A percentile compares a stretch with the other conserved stretches of the same genome.
These are phyloP conservation scores for Mechanitis messenoides DNA, from an alignment of 2,888 invertebrate genomes.

Conservation along the genomic window DNA sequence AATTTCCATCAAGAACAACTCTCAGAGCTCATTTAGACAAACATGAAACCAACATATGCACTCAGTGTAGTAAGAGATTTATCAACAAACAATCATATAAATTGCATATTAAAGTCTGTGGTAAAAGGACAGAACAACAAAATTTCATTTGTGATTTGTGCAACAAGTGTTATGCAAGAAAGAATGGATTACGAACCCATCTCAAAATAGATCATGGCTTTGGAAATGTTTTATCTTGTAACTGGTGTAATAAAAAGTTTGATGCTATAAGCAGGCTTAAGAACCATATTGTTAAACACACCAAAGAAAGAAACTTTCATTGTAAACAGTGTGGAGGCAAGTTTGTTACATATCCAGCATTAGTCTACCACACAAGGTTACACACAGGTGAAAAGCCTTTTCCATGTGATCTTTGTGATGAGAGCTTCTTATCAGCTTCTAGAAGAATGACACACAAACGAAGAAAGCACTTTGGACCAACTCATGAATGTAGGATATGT, in stretches of 20 bases:
- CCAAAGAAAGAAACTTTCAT: slow-evolving; percentile 54
- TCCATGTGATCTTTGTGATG: slow-evolving; percentile 57
- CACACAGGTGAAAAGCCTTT: slow-evolving; percentile 65
- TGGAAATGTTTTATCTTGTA: slow-evolving; percentile 49
- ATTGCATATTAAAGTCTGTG: slow-evolving; percentile 51
- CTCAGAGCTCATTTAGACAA: slow-evolving; percentile 50
- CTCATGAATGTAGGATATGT: slow-evolving; percentile 52
- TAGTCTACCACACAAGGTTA: slow-evolving; percentile 55
- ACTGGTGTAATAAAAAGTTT: slow-evolving; percentile 61
- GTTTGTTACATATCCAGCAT: slow-evolving; percentile 58
- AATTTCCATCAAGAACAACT: slow-evolving; percentile 51
- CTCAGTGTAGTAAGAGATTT: slow-evolving; percentile 48
- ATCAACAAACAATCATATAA: slow-evolving; percentile 47
- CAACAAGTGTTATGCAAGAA: slow-evolving; percentile 50
- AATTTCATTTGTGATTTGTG: slow-evolving; percentile 61
- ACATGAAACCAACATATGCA: slow-evolving; percentile 50
- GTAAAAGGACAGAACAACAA: slow-evolving; percentile 35
- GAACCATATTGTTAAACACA: slow-evolving; percentile 61
- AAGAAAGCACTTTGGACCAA: slow-evolving; percentile 56
- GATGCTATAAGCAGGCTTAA: slow-evolving; percentile 54
- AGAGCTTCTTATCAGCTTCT: slow-evolving; percentile 59
- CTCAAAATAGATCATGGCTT: slow-evolving; percentile 55
- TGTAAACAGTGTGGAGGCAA: slow-evolving; percentile 56
- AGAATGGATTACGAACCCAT: slow-evolving; percentile 52
- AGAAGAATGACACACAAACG: slow-evolving; percentile 56